These are phyloP conservation scores for Epistrophella euchroma DNA, from an alignment of 2,888 invertebrate species.

Conservation along the genomic window DNA sequence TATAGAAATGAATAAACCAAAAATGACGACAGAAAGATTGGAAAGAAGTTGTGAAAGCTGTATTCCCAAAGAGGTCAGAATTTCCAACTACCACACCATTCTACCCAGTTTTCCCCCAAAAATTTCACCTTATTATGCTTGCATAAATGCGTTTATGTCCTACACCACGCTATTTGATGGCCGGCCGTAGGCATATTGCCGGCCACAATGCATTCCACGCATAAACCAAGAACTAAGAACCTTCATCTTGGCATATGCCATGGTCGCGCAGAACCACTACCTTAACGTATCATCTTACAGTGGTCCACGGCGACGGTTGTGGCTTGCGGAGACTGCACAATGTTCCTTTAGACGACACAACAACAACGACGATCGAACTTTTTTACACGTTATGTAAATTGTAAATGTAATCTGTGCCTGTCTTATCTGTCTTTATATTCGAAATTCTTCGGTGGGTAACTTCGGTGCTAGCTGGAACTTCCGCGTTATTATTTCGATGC, in stretches of 20 bases:
- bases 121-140: slow-evolving; percentile 76
- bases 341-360: slow-evolving; percentile 17
- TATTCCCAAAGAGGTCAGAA: slow-evolving; percentile 75
- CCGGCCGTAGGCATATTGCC: slow-evolving; percentile 30
- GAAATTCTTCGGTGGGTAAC: slow-evolving; percentile 54
- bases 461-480: slow-evolving; percentile 60
- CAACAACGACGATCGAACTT: slow-evolving; percentile 47
- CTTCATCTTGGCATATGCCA: slow-evolving; percentile 46
- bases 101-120: slow-evolving; percentile 72
- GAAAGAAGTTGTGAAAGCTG: slow-evolving; percentile 76
- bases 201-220: slow-evolving; percentile 71
- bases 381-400: slow-evolving; percentile 73
- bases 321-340: neutral
- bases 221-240: slow-evolving; percentile 60
- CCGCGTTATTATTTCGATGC: slow-evolving; percentile 70
- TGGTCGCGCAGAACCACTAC: slow-evolving; percentile 49
- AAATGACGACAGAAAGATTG: slow-evolving; percentile 58
- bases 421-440: slow-evolving; percentile 73
- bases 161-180: slow-evolving; percentile 59
- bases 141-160: slow-evolving; percentile 76
- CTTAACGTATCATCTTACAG: slow-evolving; percentile 65
- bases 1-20: slow-evolving; percentile 41
- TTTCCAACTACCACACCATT: slow-evolving; percentile 67
- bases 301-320: slow-evolving; percentile 4
- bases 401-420: slow-evolving; percentile 71